Evolutionary conservation across 1,140 invertebrate species (phyloP).

Genomic region (Brachionus rotundiformis): DNA sequence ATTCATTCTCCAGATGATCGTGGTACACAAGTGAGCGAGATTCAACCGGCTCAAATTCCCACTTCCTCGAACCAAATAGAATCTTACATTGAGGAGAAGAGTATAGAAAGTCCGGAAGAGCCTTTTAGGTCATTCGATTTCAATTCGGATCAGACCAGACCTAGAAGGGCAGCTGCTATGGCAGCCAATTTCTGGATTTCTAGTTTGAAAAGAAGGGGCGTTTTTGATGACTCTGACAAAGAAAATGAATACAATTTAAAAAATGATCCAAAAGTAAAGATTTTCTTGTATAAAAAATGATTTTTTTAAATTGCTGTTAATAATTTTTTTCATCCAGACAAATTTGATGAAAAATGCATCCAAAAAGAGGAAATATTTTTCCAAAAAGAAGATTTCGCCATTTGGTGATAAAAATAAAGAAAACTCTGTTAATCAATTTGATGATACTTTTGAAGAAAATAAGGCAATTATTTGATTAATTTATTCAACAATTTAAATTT

Average conservation of each 20-base stretch:
- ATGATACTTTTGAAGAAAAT: not conserved
- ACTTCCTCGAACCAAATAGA: not conserved
- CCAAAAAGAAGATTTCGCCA: not conserved
- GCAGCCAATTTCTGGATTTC: constrained; percentile 17
- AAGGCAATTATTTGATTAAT: not conserved
- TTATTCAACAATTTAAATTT: not conserved
- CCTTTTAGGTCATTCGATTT: not conserved
- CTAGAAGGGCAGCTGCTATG: constrained; percentile 17
- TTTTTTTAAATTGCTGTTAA: too few species aligned
- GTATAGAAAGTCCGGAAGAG: not conserved
- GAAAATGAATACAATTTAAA: not conserved
- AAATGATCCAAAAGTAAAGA: not conserved
- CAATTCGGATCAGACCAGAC: not conserved
- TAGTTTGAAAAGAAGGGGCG: not conserved
- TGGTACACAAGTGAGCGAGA: not conserved
- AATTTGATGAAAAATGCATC: too few species aligned
- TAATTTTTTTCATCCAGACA: not conserved
- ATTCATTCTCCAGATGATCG: not conserved
- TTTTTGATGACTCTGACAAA: not conserved
- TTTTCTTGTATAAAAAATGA: not conserved
- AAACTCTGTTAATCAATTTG: not conserved
- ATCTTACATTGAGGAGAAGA: not conserved
- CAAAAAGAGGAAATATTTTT: not conserved
- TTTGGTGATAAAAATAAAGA: not conserved
- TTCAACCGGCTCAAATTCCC: not conserved